phyloP scores from a whole-genome alignment of 2,113 vertebrate genomes.

The Pogona vitticeps region DNA sequence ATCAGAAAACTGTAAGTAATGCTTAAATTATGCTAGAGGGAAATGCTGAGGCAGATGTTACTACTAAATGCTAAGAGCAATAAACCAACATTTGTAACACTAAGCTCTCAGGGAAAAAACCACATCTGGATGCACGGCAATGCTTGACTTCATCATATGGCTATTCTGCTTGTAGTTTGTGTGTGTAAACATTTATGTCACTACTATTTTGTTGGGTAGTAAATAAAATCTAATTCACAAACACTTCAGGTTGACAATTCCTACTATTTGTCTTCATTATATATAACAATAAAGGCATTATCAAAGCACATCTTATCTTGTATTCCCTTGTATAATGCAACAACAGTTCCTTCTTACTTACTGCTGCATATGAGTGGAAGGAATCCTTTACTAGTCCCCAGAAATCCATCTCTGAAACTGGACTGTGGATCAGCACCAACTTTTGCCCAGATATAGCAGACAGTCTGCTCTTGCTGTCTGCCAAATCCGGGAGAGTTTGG shows the following conservation, averaged over 20 bases:
- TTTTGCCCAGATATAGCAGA: too few species aligned
- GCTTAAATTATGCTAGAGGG: slow-evolving; percentile 29
- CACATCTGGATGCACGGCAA: slow-evolving; percentile 50
- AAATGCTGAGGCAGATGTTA: slow-evolving; percentile 54
- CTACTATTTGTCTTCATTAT: neutral
- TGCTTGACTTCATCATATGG: slow-evolving; percentile 16
- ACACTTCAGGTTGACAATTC: slow-evolving; percentile 22
- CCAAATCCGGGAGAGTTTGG: too few species aligned
- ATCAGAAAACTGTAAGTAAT: slow-evolving; percentile 40
- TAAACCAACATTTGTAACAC: slow-evolving; percentile 35
- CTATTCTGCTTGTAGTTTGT: slow-evolving; percentile 48
- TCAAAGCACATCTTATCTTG: neutral
- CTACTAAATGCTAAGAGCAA: slow-evolving; percentile 33
- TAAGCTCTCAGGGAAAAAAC: slow-evolving; percentile 16
- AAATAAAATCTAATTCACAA: slow-evolving; percentile 55
- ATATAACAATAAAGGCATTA: neutral
- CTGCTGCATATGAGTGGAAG: slow-evolving; percentile 7
- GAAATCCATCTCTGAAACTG: too few species aligned
- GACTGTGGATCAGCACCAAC: too few species aligned
- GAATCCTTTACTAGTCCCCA: neutral
- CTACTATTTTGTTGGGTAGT: slow-evolving; percentile 54
- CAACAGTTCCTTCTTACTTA: neutral
- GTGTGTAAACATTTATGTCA: slow-evolving; percentile 41
- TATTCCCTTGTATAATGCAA: neutral
- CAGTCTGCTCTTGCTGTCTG: too few species aligned